These are phyloP conservation scores for Galeopterus variegatus DNA, from an alignment of 2,113 vertebrate species.

Conservation along the genomic window DNA sequence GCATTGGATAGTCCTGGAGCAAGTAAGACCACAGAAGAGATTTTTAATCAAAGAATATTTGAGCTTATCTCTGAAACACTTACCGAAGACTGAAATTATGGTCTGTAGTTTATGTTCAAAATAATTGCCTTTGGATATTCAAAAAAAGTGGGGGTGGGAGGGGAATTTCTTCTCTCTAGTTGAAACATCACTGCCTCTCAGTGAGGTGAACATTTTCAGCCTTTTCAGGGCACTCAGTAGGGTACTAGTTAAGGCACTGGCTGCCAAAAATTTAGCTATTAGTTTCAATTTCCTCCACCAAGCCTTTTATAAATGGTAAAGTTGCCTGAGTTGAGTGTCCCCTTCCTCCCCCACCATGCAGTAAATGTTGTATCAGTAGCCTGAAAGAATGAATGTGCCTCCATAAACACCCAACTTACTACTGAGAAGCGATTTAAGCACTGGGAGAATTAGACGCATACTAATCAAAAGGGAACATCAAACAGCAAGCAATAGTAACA, in stretches of 20 bases:
- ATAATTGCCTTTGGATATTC: neutral
- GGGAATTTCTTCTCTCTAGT: neutral
- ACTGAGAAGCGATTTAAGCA: neutral
- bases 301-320: slow-evolving; percentile 28
- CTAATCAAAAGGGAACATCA: neutral
- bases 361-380: neutral
- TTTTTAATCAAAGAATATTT: neutral
- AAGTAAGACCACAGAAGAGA: neutral
- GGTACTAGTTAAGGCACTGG: neutral
- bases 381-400: neutral
- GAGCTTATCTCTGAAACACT: neutral
- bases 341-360: neutral
- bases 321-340: neutral
- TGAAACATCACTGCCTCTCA: neutral
- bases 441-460: neutral
- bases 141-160: neutral
- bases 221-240: slow-evolving; percentile 5
- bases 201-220: neutral
- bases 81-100: neutral
- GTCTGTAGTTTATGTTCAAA: neutral
- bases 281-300: slow-evolving; percentile 53
- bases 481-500: neutral
- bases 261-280: slow-evolving; percentile 52
- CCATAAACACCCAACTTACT: neutral
- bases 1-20: neutral